Conservation (phyloP, 2,113 vertebrate genomes). For the Lagopus leucura region DNA sequence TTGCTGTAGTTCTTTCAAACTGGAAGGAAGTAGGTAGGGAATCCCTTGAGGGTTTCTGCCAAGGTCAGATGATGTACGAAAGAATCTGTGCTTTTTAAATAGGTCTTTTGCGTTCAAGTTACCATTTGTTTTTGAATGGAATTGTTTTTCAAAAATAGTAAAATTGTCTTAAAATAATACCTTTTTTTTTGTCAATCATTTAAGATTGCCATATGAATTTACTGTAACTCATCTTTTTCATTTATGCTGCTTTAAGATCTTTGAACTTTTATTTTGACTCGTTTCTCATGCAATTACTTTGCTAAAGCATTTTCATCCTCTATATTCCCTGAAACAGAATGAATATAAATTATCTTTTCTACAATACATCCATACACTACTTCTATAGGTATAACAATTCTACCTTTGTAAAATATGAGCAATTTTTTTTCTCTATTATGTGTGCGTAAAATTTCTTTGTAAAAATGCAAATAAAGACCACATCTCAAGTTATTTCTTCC, state of each 20-base stretch:
- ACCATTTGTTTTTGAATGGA: neutral
- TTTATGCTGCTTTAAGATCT: neutral
- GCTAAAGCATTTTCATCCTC: neutral
- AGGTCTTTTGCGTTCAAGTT: neutral
- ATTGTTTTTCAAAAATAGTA: neutral
- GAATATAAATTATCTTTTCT: neutral
- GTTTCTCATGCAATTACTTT: neutral
- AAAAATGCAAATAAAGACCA: neutral
- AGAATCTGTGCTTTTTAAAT: neutral
- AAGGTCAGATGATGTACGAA: neutral
- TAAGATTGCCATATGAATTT: neutral
- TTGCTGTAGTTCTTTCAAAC: neutral
- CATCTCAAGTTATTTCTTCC: neutral
- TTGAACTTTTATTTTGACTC: neutral
- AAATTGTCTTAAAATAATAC: neutral
- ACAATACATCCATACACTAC: neutral
- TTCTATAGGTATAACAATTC: neutral
- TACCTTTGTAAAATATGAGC: neutral
- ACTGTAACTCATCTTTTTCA: neutral
- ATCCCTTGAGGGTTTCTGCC: neutral
- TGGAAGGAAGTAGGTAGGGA: neutral
- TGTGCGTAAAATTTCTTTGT: neutral
- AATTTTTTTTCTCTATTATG: neutral
- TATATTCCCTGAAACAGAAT: neutral
- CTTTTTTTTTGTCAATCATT: neutral